A percentile compares a stretch with the other conserved stretches of the same genome.
phyloP scores from a whole-genome alignment of 2,113 vertebrate species.

The Gallinago jamesoni region DNA sequence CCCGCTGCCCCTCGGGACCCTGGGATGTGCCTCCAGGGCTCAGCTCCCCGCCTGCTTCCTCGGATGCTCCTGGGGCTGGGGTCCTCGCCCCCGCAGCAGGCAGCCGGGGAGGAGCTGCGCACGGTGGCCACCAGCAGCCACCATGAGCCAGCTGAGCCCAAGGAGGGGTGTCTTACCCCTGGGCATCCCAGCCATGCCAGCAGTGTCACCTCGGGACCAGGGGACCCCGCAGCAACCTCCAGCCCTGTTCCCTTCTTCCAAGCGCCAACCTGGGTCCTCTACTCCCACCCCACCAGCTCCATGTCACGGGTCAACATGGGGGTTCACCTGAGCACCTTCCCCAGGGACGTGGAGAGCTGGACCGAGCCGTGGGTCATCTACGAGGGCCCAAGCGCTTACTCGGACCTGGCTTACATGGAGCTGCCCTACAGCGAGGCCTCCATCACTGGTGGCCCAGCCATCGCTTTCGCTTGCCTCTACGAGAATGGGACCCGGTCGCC shows the following conservation, averaged over 20 bases:
- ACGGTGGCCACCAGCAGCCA: accelerated
- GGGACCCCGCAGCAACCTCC: accelerated
- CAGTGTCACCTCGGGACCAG: accelerated
- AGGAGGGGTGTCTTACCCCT: background rate
- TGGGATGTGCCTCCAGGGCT: accelerated
- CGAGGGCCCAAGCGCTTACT: constrained; percentile 92
- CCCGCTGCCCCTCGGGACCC: accelerated
- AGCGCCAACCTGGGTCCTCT: constrained; percentile 87
- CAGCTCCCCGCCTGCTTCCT: accelerated
- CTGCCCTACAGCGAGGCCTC: constrained; percentile 57
- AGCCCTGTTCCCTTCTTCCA: constrained; percentile 51
- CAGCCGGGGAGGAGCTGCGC: background rate
- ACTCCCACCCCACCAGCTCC: constrained; percentile 86
- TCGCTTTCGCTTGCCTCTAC: constrained; percentile 87
- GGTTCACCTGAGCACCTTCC: constrained; percentile 84
- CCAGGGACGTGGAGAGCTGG: constrained; percentile 89
- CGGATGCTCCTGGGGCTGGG: accelerated
- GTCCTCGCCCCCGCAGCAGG: accelerated
- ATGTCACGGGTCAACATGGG: constrained; percentile 84
- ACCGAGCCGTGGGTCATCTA: constrained; percentile 91
- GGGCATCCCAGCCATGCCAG: accelerated
- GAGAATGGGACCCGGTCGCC: constrained; percentile 84
- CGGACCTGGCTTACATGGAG: constrained; percentile 87
- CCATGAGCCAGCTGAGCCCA: accelerated
- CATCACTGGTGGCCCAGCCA: constrained; percentile 6